Percentiles rank a stretch among this genome's conserved stretches.
These are phyloP conservation scores for Umimayanthus kanabou DNA, from an alignment of 92 coral and sea anemone genomes.

Conservation along the genomic window DNA sequence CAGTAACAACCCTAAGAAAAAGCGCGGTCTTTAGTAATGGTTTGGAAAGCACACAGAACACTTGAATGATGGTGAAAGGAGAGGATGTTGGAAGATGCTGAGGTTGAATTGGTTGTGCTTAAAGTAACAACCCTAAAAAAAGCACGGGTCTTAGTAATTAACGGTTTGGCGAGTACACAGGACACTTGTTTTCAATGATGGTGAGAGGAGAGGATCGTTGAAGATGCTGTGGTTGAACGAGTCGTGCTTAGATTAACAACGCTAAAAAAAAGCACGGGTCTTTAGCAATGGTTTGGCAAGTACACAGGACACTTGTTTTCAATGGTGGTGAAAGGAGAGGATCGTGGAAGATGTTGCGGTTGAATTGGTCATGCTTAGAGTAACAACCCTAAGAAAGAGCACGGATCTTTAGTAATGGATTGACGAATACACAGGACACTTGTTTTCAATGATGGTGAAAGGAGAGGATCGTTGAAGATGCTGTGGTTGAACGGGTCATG, in stretches of 20 bases:
- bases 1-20: conserved; percentile 74
- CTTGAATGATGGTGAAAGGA: background rate
- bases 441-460: background rate
- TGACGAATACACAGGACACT: too few relatives aligned
- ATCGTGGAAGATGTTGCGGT: conserved; percentile 65
- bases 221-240: conserved; percentile 66
- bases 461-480: conserved; percentile 54
- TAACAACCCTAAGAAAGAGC: conserved; percentile 72
- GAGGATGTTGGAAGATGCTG: conserved; percentile 57
- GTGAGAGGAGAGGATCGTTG: conserved; percentile 40
- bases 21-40: background rate
- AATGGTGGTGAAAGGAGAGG: background rate
- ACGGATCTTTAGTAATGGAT: background rate
- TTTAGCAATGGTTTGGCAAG: too few relatives aligned
- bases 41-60: too few relatives aligned
- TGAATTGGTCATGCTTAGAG: conserved; percentile 74
- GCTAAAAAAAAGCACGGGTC: conserved; percentile 37
- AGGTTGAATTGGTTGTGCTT: conserved; percentile 70
- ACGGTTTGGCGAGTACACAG: too few relatives aligned
- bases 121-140: conserved; percentile 72
- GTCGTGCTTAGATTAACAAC: conserved; percentile 77
- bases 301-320: too few relatives aligned
- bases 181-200: too few relatives aligned
- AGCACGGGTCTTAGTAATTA: too few relatives aligned
- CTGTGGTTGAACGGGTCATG: conserved; percentile 75